Percentiles rank a stretch among this genome's conserved stretches.
Conservation (phyloP, 2,113 vertebrate species). For the Rafetus swinhoei region DNA sequence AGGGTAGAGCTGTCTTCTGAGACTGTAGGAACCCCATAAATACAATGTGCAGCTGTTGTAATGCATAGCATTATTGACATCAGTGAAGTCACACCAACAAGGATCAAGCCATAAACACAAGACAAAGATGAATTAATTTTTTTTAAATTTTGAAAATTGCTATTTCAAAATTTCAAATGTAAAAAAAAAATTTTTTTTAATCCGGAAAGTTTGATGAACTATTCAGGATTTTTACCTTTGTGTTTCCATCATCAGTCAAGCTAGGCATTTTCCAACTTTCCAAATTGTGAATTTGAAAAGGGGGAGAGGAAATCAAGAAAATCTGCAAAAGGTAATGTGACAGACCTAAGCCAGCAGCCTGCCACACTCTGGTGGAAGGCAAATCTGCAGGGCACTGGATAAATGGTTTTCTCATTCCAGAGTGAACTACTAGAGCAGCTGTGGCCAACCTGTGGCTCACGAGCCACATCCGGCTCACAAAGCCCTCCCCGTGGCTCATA, state of each 20-base stretch:
- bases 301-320: neutral
- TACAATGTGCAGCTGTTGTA: neutral
- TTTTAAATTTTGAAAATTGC: neutral
- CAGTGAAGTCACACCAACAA: neutral
- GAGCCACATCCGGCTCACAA: too few relatives aligned
- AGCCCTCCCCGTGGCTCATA: too few relatives aligned
- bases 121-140: neutral
- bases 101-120: neutral
- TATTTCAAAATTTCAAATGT: neutral
- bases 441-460: too few relatives aligned
- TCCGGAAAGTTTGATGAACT: neutral
- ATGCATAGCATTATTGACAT: neutral
- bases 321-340: neutral
- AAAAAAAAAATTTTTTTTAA: neutral
- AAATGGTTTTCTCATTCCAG: too few relatives aligned
- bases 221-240: neutral
- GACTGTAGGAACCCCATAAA: neutral
- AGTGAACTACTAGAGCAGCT: too few relatives aligned
- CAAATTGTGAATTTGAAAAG: neutral
- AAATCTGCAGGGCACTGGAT: too few relatives aligned
- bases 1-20: neutral
- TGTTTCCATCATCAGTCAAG: neutral
- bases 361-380: too few relatives aligned
- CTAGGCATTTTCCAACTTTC: neutral
- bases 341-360: too few relatives aligned